Evolutionary conservation across 2,888 invertebrate species (phyloP).

Genomic region (Pterobdella sp.): DNA sequence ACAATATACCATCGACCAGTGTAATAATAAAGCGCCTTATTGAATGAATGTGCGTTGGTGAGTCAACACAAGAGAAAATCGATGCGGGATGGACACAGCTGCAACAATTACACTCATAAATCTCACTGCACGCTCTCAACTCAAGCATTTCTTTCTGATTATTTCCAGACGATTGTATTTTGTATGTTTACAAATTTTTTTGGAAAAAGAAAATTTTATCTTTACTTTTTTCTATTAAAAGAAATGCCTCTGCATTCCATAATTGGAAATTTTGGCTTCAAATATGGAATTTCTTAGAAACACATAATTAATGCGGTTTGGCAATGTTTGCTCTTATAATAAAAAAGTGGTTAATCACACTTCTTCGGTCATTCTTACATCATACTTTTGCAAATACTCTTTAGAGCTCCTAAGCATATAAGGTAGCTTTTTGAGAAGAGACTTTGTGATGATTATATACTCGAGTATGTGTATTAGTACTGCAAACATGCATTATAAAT

Average conservation of each 20-base stretch:
- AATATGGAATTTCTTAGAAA: too few relatives aligned
- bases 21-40: background rate
- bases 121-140: slow-evolving; percentile 4
- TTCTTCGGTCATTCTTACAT: background rate
- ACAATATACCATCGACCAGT: background rate
- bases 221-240: background rate
- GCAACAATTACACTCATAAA: slow-evolving; percentile 9
- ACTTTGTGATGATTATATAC: background rate
- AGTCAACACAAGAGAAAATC: slow-evolving; percentile 2
- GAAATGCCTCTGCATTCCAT: background rate
- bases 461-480: slow-evolving; percentile 1
- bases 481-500: slow-evolving; percentile 14
- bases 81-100: slow-evolving; percentile 1
- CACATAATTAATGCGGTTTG: too few relatives aligned
- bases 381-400: background rate
- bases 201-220: background rate
- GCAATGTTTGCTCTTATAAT: background rate
- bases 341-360: background rate
- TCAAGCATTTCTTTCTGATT: background rate
- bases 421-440: background rate
- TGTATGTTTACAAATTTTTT: background rate
- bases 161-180: background rate
- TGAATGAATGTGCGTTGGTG: background rate
- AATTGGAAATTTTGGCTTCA: background rate
- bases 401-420: background rate